Base-by-base conservation (phyloP, 2,797 vertebrate genomes). In the Dipus sagitta region DNA sequence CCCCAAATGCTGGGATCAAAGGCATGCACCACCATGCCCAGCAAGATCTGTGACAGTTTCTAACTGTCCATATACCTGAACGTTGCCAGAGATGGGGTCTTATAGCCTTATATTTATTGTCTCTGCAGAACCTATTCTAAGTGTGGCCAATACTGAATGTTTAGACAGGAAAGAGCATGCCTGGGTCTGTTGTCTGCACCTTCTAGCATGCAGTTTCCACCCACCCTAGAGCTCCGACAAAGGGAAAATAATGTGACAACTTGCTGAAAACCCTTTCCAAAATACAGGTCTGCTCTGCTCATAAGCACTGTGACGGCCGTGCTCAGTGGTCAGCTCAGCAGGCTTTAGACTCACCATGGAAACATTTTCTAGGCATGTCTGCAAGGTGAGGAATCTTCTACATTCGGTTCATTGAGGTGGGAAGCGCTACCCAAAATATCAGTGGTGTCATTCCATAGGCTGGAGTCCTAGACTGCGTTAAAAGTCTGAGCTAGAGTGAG, bases 251-350 rank as follows among this genome's bases (percentile, higher is more conserved):
- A 54, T 47, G 23, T 9, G 47, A 34, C 52, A 34, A 90, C 60
- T 42, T 86, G 14, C 38, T 87, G 13, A 30, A 72, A 82, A 97
- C 91, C 85, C 86, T 89, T 90, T 96, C 80, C 65, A 87, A 34
- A 82, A 75, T 74, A 74, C 92, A 76, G 95, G 91, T 93, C 80
- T 93, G 92, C 38, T 38, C 38, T 38, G 38, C 38, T 38, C 6
- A 3, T 38, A 38, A 38, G 38, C 6, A 38, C 38, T 6, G 6
- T 38, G 38, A 38, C 6, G 38, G 38, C 38, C 6, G 6, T 38
- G 38, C 38, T 38, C 38, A 38, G 38, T 6, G 3, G 38, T 38
- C 38, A 38, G 6, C 38, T 38, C 6, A 38, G 38, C 38, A 38
- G 38, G 38, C 3, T 38, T 38, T 38, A 38, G 38, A 38, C 38